Base-by-base conservation (phyloP, 1,140 invertebrate species). In the Gonioctena quinquepunctata region DNA sequence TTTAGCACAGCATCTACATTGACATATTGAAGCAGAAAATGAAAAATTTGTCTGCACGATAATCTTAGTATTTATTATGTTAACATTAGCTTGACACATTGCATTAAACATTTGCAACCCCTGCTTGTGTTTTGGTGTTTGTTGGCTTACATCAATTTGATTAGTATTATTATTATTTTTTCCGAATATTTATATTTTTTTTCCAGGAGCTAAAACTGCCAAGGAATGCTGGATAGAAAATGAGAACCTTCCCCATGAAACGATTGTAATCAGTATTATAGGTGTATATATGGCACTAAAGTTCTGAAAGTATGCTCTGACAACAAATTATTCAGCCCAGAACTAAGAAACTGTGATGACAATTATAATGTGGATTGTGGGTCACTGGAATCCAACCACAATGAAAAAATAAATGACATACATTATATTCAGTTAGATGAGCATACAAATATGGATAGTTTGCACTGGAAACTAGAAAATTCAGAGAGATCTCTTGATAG, bases 251-350 rank as follows among this genome's bases (percentile, higher is more conserved):
- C 66, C 69, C n/a, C 72, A 76, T 33, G 49, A 66, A 62, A 50
- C 68, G 11, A 76, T 8, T 78, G 76, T 18, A 22, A 5, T 1
- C 54, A 70, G 28, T 77, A 78, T 28, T 82, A 81, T 65, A 70
- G 75, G 4, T 85, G 84, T 67, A 73, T 78, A 7, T 70, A 81
- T 16, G 82, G 83, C 0, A 42, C 11, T 18, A 67, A 65, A 4
- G 61, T 79, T 25, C 33, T 76, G 0, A 72, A 75, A 26, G 4
- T 61, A 6, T 86, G 85, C 73, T 75, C 77, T 3, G n/a, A 67
- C 1, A 80, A 78, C 18, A 72, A 85, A 8, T 76, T 83, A 27
- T 86, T 83, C 62, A 82, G 85, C 57, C 75, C 77, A 13, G 50
- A 19, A 5, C 56, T 75, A 6, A 66, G 74, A 61, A 69, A 76